Evolutionary conservation across 2,888 invertebrate genomes (phyloP).

Genomic region (Acanthosoma haemorrhoidale): DNA sequence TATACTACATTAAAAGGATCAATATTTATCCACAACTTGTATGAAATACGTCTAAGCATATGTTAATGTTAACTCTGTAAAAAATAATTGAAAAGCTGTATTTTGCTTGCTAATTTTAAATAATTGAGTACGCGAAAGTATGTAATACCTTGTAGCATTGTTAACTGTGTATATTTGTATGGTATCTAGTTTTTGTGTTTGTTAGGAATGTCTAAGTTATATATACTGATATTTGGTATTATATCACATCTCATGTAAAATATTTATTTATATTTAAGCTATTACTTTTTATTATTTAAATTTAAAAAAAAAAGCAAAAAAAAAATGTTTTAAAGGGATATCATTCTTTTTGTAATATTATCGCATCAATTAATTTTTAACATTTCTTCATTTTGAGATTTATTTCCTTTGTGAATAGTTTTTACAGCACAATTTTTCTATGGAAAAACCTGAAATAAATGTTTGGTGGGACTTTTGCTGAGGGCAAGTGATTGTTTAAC

Average conservation of each 20-base stretch:
- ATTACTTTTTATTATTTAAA: neutral
- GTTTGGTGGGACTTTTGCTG: neutral
- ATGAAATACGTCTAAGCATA: neutral
- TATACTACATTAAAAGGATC: neutral
- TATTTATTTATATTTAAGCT: conserved; percentile 20
- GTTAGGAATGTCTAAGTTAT: conserved; percentile 19
- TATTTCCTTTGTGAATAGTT: neutral
- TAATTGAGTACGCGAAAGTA: conserved; percentile 19
- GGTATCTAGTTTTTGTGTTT: conserved; percentile 21
- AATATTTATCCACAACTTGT: neutral
- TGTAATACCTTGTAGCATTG: conserved; percentile 25
- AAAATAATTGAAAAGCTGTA: conserved; percentile 10
- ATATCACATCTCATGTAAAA: conserved; percentile 20
- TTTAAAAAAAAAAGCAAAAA: too few species aligned
- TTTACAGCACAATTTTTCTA: conserved; percentile 8
- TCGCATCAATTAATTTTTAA: neutral
- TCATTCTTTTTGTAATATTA: neutral
- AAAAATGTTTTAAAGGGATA: neutral
- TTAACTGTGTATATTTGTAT: conserved; percentile 27
- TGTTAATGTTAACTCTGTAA: conserved; percentile 3
- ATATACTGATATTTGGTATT: neutral
- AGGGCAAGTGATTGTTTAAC: neutral
- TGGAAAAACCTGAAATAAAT: neutral
- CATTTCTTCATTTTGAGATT: neutral
- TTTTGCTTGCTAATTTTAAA: conserved; percentile 26